Percentiles rank a stretch among this genome's conserved stretches.
phyloP scores from a whole-genome alignment of 2,113 vertebrate genomes.

The Strigops habroptila region DNA sequence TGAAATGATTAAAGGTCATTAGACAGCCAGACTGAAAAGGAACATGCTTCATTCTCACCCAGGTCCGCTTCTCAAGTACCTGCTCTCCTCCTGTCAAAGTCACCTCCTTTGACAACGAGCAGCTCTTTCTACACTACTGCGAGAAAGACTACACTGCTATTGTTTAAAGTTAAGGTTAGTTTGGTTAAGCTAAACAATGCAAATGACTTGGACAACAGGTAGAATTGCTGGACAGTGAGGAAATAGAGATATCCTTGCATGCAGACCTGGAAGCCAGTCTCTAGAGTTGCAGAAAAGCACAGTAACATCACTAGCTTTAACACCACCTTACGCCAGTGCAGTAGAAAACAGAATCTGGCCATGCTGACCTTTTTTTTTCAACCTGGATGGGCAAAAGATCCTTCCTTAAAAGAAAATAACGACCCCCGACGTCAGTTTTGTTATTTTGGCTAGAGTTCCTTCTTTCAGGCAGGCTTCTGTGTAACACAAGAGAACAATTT shows the following conservation, averaged over 20 bases:
- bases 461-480: constrained; percentile 53
- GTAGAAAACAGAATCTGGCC: background rate
- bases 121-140: fast-evolving
- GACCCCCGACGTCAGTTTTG: constrained; percentile 3
- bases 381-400: background rate
- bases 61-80: background rate
- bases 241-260: background rate
- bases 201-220: background rate
- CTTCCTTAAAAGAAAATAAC: constrained; percentile 2
- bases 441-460: constrained; percentile 47
- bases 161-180: background rate
- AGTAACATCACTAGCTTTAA: background rate
- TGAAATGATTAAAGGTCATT: background rate
- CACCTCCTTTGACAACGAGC: background rate
- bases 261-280: background rate
- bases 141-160: background rate
- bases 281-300: background rate
- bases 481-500: constrained; percentile 69
- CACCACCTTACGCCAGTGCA: background rate
- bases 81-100: background rate
- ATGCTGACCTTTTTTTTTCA: background rate
- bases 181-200: background rate
- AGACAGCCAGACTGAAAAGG: background rate
- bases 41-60: background rate
- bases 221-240: background rate